phyloP scores from a whole-genome alignment of 2,797 vertebrate species.

The Danio jaintianensis region DNA sequence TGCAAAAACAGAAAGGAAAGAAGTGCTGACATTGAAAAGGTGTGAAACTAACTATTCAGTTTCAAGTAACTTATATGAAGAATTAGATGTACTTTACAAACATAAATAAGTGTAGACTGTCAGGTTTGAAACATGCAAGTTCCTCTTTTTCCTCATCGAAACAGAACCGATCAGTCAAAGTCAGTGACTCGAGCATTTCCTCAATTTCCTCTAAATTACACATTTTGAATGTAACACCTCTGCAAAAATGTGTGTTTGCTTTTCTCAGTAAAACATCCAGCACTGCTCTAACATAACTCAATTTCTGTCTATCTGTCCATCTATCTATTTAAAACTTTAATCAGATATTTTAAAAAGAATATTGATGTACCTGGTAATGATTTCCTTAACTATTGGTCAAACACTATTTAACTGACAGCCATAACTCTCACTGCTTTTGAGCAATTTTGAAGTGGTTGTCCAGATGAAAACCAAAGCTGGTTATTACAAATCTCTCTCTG shows the following conservation, averaged over 20 bases:
- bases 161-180: background rate
- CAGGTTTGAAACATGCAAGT: background rate
- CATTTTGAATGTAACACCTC: background rate
- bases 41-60: background rate
- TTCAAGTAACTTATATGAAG: background rate
- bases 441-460: too few species aligned
- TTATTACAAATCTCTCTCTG: too few species aligned
- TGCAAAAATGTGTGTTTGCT: too few species aligned
- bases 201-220: background rate
- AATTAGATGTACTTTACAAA: background rate
- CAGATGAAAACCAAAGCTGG: too few species aligned
- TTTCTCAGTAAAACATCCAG: background rate
- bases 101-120: background rate
- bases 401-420: too few species aligned
- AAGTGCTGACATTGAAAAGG: background rate
- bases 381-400: too few species aligned
- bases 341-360: too few species aligned
- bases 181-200: conserved; percentile 11
- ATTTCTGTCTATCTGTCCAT: too few species aligned
- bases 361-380: too few species aligned
- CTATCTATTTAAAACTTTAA: too few species aligned
- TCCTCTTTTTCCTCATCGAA: conserved; percentile 19
- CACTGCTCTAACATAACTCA: too few species aligned
- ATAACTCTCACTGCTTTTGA: too few species aligned
- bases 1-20: conserved; percentile 20